phyloP scores from a whole-genome alignment of 2,888 invertebrate species.

The Dendrolimus houi region DNA sequence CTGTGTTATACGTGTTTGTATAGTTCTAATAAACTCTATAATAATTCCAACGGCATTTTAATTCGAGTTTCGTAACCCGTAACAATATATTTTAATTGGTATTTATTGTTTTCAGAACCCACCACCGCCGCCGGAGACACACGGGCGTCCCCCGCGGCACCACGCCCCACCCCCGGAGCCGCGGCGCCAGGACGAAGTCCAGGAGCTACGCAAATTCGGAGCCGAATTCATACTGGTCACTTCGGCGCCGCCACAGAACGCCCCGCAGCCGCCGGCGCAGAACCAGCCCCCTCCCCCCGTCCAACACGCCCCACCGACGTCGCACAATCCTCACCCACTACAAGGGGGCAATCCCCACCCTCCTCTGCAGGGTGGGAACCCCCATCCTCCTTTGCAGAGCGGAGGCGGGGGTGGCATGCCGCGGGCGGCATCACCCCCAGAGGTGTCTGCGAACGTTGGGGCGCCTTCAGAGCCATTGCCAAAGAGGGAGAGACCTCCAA shows the following conservation, averaged over 20 bases:
- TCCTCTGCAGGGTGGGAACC: too few relatives aligned
- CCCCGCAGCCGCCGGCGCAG: slow-evolving; percentile 22
- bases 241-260: slow-evolving; percentile 41
- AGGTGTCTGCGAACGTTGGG: slow-evolving; percentile 10
- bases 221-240: slow-evolving; percentile 84
- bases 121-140: slow-evolving; percentile 31
- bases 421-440: slow-evolving; percentile 8
- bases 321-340: slow-evolving; percentile 7
- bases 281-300: slow-evolving; percentile 16
- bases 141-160: slow-evolving; percentile 38
- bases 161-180: slow-evolving; percentile 39
- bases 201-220: slow-evolving; percentile 86
- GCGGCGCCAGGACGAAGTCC: slow-evolving; percentile 52
- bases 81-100: neutral
- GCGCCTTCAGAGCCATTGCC: slow-evolving; percentile 5
- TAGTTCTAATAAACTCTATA: too few relatives aligned
- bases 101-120: slow-evolving; percentile 30
- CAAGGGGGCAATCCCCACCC: neutral
- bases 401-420: slow-evolving; percentile 14
- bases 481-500: slow-evolving; percentile 8
- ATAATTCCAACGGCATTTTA: too few relatives aligned
- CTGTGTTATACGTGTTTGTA: too few relatives aligned
- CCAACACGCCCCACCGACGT: slow-evolving; percentile 15
- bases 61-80: too few relatives aligned
- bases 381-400: slow-evolving; percentile 6